Percentiles rank a stretch among this genome's conserved stretches.
These are phyloP conservation scores for Chrysodeixis includens DNA, from an alignment of 2,888 invertebrate species.

Conservation along the genomic window DNA sequence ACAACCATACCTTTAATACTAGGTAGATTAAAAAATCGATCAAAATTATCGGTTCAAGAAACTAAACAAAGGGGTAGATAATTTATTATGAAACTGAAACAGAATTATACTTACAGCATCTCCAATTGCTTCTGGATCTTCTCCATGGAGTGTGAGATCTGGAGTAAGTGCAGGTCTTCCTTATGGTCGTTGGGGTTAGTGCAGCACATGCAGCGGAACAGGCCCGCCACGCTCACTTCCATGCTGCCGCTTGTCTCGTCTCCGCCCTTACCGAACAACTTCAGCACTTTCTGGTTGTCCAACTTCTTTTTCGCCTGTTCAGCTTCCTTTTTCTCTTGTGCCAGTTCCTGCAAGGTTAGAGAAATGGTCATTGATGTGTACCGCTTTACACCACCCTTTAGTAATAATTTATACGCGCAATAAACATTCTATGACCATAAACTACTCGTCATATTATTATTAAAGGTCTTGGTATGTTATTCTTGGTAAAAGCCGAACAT, in stretches of 20 bases:
- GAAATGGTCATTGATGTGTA: background rate
- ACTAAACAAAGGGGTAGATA: no score
- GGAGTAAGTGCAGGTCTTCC: constrained; percentile 94
- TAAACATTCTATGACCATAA: background rate
- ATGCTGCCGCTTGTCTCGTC: constrained; percentile 95
- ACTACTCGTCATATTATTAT: background rate
- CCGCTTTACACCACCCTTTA: no score
- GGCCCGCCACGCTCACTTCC: constrained; percentile 94
- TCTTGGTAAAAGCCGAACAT: background rate
- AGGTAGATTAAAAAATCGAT: no score
- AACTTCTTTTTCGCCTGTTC: constrained; percentile 95
- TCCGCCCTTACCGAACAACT: constrained; percentile 92
- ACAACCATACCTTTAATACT: no score
- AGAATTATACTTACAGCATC: constrained; percentile 73
- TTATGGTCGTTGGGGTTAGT: constrained; percentile 96
- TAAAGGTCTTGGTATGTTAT: no score
- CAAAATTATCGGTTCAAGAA: no score
- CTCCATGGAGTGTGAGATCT: constrained; percentile 94
- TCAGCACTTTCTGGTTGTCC: constrained; percentile 93
- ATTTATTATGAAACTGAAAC: no score
- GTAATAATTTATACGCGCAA: background rate
- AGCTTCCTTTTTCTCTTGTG: constrained; percentile 94
- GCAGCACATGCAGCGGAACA: constrained; percentile 96
- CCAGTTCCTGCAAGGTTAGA: constrained; percentile 91
- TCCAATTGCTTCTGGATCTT: constrained; percentile 93